A percentile compares a stretch with the other conserved stretches of the same genome.
These are phyloP conservation scores for Florisuga fusca DNA, from an alignment of 2,797 vertebrate species.

Conservation along the genomic window DNA sequence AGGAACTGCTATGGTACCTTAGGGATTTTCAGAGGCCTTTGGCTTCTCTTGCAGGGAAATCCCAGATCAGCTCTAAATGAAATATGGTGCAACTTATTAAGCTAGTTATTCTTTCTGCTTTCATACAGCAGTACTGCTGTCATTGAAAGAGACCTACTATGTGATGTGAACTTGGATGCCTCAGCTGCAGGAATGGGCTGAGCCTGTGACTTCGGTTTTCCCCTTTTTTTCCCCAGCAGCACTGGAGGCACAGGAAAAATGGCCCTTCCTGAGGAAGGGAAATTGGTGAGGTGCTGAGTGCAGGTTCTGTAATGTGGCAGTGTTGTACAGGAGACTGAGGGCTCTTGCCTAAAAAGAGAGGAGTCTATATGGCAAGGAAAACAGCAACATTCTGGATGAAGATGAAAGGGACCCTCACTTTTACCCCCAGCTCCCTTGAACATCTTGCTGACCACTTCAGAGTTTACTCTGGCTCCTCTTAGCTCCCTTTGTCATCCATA, in stretches of 20 bases:
- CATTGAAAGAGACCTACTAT: not conserved
- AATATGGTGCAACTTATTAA: not conserved
- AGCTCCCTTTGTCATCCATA: not conserved
- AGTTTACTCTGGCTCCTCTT: not conserved
- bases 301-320: not conserved
- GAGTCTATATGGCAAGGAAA: not conserved
- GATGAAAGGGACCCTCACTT: not conserved
- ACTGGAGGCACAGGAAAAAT: not conserved
- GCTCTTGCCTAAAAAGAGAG: not conserved
- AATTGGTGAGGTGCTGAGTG: not conserved
- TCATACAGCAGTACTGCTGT: not conserved
- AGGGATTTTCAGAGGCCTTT: not conserved
- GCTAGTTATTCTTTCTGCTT: not conserved
- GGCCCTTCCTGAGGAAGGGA: accelerated
- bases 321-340: not conserved
- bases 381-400: not conserved
- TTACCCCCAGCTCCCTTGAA: not conserved
- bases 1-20: not conserved
- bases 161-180: not conserved
- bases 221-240: not conserved
- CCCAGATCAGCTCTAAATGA: not conserved
- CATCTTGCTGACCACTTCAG: not conserved
- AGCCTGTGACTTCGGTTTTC: not conserved
- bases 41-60: not conserved
- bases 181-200: not conserved